Conservation (phyloP, 2,113 vertebrate genomes). For the Equus quagga region DNA sequence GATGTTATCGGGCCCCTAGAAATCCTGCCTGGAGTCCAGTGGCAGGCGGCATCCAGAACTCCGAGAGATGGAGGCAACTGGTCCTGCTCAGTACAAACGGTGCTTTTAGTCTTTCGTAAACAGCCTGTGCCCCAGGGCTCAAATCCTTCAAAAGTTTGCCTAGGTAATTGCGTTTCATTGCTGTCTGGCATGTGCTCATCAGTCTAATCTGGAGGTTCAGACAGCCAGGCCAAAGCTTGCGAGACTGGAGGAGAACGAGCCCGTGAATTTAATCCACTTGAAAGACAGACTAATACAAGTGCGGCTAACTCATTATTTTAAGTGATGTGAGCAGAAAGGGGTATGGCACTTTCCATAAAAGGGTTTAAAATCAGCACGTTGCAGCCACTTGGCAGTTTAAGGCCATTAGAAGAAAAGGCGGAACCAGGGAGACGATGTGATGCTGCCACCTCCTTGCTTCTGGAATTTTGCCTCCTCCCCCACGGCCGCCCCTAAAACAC, state of each 20-base stretch:
- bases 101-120: constrained; percentile 84
- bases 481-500: not conserved
- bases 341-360: constrained; percentile 65
- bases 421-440: accelerated
- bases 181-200: constrained; percentile 77
- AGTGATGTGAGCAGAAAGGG: constrained; percentile 63
- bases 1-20: constrained; percentile 86
- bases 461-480: not conserved
- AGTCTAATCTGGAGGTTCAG: constrained; percentile 78
- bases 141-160: constrained; percentile 85
- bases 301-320: constrained; percentile 67
- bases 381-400: not conserved
- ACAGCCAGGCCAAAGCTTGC: constrained; percentile 75
- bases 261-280: constrained; percentile 76
- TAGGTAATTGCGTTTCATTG: constrained; percentile 84
- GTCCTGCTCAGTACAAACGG: constrained; percentile 75
- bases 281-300: constrained; percentile 74
- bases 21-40: constrained; percentile 83
- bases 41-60: constrained; percentile 84
- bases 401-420: not conserved
- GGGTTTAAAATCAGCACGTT: constrained; percentile 49
- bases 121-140: constrained; percentile 83
- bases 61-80: constrained; percentile 73
- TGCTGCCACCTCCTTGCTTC: not conserved
- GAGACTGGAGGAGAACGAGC: constrained; percentile 68